These are phyloP conservation scores for Siderastrea radians DNA, from an alignment of 92 coral and sea anemone genomes.

Conservation along the genomic window DNA sequence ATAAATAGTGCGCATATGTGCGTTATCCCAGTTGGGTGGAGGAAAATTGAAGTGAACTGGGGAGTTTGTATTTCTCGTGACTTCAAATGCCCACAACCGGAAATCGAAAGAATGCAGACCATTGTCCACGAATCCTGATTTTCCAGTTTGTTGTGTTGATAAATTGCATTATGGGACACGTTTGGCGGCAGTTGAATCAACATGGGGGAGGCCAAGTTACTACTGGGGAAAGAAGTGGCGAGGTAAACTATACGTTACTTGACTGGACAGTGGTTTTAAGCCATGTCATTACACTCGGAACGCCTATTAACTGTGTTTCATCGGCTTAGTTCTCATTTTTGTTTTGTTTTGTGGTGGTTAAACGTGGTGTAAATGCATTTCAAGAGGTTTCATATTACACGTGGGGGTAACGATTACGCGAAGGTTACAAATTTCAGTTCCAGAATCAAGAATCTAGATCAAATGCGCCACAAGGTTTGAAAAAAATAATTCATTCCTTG, in stretches of 20 bases:
- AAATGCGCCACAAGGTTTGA: no score
- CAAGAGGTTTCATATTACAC: background rate
- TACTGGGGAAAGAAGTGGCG: slow-evolving; percentile 73
- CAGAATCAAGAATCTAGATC: no score
- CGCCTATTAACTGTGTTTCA: background rate
- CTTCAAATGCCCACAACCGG: background rate
- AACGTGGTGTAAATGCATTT: background rate
- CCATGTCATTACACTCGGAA: background rate
- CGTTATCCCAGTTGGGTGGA: no score
- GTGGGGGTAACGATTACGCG: background rate
- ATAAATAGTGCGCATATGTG: no score
- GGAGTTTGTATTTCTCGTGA: no score
- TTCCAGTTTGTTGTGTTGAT: slow-evolving; percentile 10
- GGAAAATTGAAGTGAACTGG: no score
- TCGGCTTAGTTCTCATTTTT: background rate
- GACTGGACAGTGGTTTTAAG: background rate
- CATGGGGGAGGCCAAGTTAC: slow-evolving; percentile 73
- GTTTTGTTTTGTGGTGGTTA: no score
- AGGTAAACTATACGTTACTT: slow-evolving; percentile 41
- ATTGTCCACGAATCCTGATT: slow-evolving; percentile 28
- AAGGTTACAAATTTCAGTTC: background rate
- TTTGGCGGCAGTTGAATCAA: slow-evolving; percentile 18
- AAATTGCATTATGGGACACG: slow-evolving; percentile 16
- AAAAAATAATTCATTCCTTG: no score
- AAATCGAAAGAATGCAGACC: background rate